Base-by-base conservation (phyloP, 1,140 invertebrate genomes). In the Aphelinus atriplicis region DNA sequence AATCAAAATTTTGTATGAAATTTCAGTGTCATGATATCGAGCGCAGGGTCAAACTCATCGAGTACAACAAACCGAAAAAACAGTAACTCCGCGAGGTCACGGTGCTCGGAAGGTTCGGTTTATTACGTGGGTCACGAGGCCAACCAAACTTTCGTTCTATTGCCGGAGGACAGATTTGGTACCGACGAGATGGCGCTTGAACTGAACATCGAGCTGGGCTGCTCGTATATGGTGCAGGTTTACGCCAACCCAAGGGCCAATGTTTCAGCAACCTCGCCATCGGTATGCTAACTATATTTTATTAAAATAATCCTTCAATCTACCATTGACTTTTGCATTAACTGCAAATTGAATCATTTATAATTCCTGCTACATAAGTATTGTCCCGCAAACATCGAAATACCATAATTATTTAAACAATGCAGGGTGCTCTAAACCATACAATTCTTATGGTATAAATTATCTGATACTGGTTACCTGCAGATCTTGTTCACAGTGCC, bases 151-250 rank as follows among this genome's bases (percentile, higher is more conserved):
- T 71, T 77, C 7, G 78, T 82, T 7, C 6, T 83, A 43, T 42
- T 87, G n/a, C 85, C 86, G 9, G 76, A 81, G 79, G 78, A 76
- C 62, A 73, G 79, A 53, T 79, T 80, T 60, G 70, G 72, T n/a
- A 76, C 46, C 7, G 67, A 50, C 4, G 50, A 5, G 64, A 46
- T 48, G 7, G 57, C 51, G 9, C 9, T 7, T 10, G 58, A 74
- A 26, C 45, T 86, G 1, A 77, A 77, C 65, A 77, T 87, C 42
- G 77, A 75, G 73, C 81, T 80, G 4, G 81, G 77, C 43, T 87
- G 85, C 68, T 71, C 80, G 1, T 87, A 87, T 6, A 80, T 77
- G 26, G 80, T 87, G 46, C 66, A 84, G 69, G 79, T 87, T 61
- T 79, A 81, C 64, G 81, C 84, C 0, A 84, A 86, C 80, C 85